Evolutionary conservation across 2,113 vertebrate species (phyloP), one percentile per base, ranked within the genome.

Genomic region (Silurus glanis): DNA sequence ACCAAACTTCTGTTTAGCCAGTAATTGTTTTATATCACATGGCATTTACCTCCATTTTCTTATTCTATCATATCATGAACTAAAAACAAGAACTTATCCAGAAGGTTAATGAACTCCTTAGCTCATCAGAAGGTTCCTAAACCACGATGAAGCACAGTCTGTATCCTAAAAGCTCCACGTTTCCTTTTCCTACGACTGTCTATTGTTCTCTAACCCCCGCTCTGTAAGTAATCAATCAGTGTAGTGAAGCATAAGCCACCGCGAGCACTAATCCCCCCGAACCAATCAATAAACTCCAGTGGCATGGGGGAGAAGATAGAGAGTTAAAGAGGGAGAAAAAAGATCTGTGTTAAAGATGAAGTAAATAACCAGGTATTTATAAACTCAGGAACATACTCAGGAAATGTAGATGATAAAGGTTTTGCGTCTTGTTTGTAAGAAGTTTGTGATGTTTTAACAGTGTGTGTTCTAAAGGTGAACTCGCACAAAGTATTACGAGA

Each of bases 191-290:
- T 83, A 45, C 45, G 56, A 76, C 49, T 58, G 81, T 64, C n/a
- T 45, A 79, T 79, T 84, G 78, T 86, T 82, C 16, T 51, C 17
- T 71, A 84, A 72, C 75, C 51, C 56, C 37, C 17, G 9, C 58
- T 82, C 62, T 79, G 47, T 64, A 49, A 59, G 82, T 78, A 84
- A 90, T 89, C 85, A 88, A 82, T 83, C 37, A 84, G 87, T 69
- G 84, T 58, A 74, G 80, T 82, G 80, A 85, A 76, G 88, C 78
- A 28, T 25, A 76, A 76, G 82, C 81, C 64, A 62, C 37, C 9
- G 69, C 10, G 58, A 81, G 78, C 69, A 69, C 80, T 82, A 75
- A 88, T 84, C 59, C 82, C 80, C 55, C 76, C 28, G 45, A 56
- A 59, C 71, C 47, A 82, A 72, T 87, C 67, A 84, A 76, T 88